These are phyloP conservation scores for Sebastes hopkinsi DNA, from an alignment of 2,797 vertebrate genomes.

Conservation along the genomic window DNA sequence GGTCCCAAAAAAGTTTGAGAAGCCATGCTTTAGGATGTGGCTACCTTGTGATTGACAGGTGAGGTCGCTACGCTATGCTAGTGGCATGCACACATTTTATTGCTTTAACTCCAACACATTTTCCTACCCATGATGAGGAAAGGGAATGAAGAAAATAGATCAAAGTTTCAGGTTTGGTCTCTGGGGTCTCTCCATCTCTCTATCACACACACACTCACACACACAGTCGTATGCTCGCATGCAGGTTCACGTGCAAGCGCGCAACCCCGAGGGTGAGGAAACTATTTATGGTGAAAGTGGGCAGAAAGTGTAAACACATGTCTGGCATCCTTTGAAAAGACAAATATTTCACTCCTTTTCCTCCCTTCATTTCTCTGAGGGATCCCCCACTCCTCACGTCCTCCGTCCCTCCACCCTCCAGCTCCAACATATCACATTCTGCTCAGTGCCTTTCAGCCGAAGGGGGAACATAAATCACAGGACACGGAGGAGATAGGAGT, in stretches of 20 bases:
- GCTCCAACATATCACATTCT: constrained; percentile 53
- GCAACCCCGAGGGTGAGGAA: constrained; percentile 61
- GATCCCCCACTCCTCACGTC: constrained; percentile 36
- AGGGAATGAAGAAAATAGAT: constrained; percentile 29
- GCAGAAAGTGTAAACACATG: constrained; percentile 81
- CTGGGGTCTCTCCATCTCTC: not conserved
- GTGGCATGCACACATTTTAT: not conserved
- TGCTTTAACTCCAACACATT: constrained; percentile 14
- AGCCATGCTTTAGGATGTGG: too few relatives aligned
- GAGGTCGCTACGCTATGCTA: too few relatives aligned
- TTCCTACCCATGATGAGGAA: not conserved
- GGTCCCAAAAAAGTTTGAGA: too few relatives aligned
- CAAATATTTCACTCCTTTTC: constrained; percentile 56
- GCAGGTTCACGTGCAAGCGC: constrained; percentile 45
- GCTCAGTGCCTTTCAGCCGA: constrained; percentile 36
- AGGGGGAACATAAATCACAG: constrained; percentile 65
- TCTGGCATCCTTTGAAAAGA: constrained; percentile 75
- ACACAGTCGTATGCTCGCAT: constrained; percentile 18
- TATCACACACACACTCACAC: not conserved
- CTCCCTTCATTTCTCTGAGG: constrained; percentile 47
- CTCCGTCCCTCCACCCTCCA: constrained; percentile 12
- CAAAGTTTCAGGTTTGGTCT: constrained; percentile 36
- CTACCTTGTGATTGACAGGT: too few relatives aligned
- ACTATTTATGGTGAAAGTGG: constrained; percentile 75
- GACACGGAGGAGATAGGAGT: constrained; percentile 39